Base-by-base conservation (phyloP, 2,888 invertebrate genomes). In the Sphaerophoria taeniata region DNA sequence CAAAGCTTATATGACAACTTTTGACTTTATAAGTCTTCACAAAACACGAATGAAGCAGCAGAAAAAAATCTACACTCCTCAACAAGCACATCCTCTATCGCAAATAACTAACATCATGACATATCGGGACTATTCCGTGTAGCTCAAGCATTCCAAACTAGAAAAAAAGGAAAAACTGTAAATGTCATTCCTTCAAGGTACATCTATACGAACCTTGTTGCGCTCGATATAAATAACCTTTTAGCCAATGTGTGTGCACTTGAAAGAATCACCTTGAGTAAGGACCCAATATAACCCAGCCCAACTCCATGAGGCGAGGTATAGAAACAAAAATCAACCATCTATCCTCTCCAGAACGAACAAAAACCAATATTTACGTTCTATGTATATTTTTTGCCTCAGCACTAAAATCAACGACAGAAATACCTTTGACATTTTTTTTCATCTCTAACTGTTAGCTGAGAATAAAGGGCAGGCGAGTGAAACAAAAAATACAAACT, bases 221-320 rank as follows among this genome's bases (percentile, higher is more conserved):
- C 70, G 71, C 67, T 84, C 55, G 47, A 71, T 74, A 84, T 79
- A 75, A 74, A 79, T 79, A 75, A 79, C 63, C 58, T 74, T 43
- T 49, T 71, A 55, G 55, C 70, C 51, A 79, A 58, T 70, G 70
- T 70, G 67, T 73, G 11, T 34, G 53, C 60, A 55, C 43, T 72
- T 55, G 61, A 82, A 69, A 55, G 49, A 72, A 65, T 65, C 58
- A 72, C 76, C 65, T 76, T 36, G 9, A 58, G 24, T 24, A 24
- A 24, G 49, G 45, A 51, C 16, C 61, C 24, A 24, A 24, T 24
- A 9, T 43, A 43, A 3, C 43, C 43, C 43, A 43, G 12, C 24
- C 4, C 11, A 11, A 11, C 7, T 24, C 3, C 24, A 51, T 51
- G 11, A 2, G 31, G 36, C 58, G 14, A 61, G 6, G 60, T 47